phyloP scores from a whole-genome alignment of 2,797 vertebrate species.

The Coregonus sp. region DNA sequence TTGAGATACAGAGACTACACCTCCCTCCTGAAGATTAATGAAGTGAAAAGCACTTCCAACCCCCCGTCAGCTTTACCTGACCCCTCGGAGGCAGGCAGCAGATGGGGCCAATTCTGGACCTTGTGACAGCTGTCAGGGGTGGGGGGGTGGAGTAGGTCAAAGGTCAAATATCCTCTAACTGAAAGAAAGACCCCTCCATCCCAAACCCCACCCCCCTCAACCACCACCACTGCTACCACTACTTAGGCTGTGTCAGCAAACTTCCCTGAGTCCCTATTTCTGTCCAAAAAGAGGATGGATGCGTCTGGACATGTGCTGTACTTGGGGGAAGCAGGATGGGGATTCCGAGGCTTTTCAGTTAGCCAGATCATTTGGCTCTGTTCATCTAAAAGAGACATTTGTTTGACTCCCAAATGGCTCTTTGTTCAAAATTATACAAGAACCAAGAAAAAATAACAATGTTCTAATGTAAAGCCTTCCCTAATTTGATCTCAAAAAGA shows the following conservation, averaged over 20 bases:
- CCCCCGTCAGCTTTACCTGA: slow-evolving; percentile 36
- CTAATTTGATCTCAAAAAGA: neutral
- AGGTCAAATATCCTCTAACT: slow-evolving; percentile 62
- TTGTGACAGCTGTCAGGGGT: slow-evolving; percentile 71
- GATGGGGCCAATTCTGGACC: slow-evolving; percentile 73
- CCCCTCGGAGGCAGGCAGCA: slow-evolving; percentile 74
- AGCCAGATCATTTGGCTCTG: neutral
- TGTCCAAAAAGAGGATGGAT: neutral
- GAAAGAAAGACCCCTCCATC: slow-evolving; percentile 37
- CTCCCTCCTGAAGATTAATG: slow-evolving; percentile 49
- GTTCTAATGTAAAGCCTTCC: neutral
- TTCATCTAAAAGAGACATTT: neutral
- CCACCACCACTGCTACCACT: neutral
- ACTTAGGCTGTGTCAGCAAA: neutral
- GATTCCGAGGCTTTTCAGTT: neutral
- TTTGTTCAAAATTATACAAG: neutral
- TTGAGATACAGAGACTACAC: slow-evolving; percentile 55
- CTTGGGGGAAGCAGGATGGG: neutral
- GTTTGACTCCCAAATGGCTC: too few relatives aligned
- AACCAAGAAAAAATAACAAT: neutral
- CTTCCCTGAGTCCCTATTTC: neutral
- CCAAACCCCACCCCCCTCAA: neutral
- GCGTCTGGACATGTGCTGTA: neutral
- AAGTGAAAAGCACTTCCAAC: slow-evolving; percentile 53
- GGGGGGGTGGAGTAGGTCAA: slow-evolving; percentile 52